phyloP scores from a whole-genome alignment of 2,888 invertebrate genomes.

The Neoaliturus tenellus region DNA sequence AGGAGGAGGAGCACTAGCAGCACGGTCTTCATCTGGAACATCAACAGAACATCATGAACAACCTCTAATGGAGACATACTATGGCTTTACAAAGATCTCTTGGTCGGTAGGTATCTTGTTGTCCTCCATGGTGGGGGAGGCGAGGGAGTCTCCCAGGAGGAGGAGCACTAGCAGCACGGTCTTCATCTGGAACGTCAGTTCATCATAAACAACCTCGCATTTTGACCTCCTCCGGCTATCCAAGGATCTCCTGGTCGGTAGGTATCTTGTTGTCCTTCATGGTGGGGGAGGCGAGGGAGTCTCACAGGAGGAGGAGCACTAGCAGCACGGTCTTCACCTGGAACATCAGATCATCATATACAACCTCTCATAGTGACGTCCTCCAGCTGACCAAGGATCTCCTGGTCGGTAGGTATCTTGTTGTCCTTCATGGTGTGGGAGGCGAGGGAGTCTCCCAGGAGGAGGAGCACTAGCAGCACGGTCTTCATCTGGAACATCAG shows the following conservation, averaged over 20 bases:
- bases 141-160: slow-evolving; percentile 45
- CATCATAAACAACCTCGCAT: slow-evolving; percentile 56
- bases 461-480: slow-evolving; percentile 50
- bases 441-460: slow-evolving; percentile 41
- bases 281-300: slow-evolving; percentile 55
- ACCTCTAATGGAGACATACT: slow-evolving; percentile 56
- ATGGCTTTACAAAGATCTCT: slow-evolving; percentile 64
- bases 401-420: slow-evolving; percentile 64
- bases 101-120: slow-evolving; percentile 65
- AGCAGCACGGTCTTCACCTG: slow-evolving; percentile 57
- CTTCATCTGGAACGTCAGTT: slow-evolving; percentile 54
- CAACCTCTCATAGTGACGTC: slow-evolving; percentile 40
- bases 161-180: slow-evolving; percentile 44
- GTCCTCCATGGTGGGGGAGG: slow-evolving; percentile 62
- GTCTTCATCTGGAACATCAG: slow-evolving; percentile 55
- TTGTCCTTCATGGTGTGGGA: slow-evolving; percentile 63
- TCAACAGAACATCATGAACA: too few relatives aligned
- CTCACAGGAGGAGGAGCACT: slow-evolving; percentile 50
- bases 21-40: slow-evolving; percentile 56
- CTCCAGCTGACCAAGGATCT: slow-evolving; percentile 64
- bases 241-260: slow-evolving; percentile 64
- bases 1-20: slow-evolving; percentile 55
- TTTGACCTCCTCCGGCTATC: slow-evolving; percentile 63
- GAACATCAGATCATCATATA: background rate
- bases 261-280: slow-evolving; percentile 65